Evolutionary conservation across 2,113 vertebrate genomes (phyloP), one percentile per base, ranked within the genome.

Genomic region (Meleagris gallopavo): DNA sequence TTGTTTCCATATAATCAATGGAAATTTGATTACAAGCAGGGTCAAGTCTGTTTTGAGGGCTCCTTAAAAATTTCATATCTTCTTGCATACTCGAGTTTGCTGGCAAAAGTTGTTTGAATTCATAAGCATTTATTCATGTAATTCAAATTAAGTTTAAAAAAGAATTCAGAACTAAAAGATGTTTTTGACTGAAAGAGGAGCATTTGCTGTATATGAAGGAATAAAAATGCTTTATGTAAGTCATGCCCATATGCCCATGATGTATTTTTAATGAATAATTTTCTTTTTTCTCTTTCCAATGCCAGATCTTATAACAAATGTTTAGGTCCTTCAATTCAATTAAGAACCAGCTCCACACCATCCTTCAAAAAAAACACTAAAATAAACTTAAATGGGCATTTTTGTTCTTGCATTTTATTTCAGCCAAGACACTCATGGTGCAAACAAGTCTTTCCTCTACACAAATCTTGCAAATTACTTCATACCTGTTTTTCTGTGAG

Each of bases 401-500:
- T 95, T 66, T 82, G 20, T 80, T 90, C 43, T 85, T 69, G n/a
- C 62, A 46, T 87, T 85, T 80, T 6, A 87, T 69, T 85, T 87
- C 36, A 81, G 32, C n/a, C 24, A 73, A n/a, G 27, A 24, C 18
- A 76, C 11, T 45, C 13, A n/a, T 9, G 10, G 24, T 38, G 18
- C 40, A 85, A 43, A 27, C 34, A 72, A 38, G n/a, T 24, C 8
- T 89, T 60, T 40, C 25, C 30, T 87, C 34, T 58, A 30, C 8
- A 60, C 19, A 43, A 36, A 61, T 8, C 50, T 6, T 20, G 34
- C 18, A 84, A 83, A 38, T 11, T 36, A 41, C 9, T 58, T 27
- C 0, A 54, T 89, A 98, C 98, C 98, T 98, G 98, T 92, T 98
- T 98, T 97, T 99, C 98, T 60, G 97, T 98, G 73, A 97, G 97